These are phyloP conservation scores for Numenius phaeopus DNA, from an alignment of 2,797 vertebrate species.

Conservation along the genomic window DNA sequence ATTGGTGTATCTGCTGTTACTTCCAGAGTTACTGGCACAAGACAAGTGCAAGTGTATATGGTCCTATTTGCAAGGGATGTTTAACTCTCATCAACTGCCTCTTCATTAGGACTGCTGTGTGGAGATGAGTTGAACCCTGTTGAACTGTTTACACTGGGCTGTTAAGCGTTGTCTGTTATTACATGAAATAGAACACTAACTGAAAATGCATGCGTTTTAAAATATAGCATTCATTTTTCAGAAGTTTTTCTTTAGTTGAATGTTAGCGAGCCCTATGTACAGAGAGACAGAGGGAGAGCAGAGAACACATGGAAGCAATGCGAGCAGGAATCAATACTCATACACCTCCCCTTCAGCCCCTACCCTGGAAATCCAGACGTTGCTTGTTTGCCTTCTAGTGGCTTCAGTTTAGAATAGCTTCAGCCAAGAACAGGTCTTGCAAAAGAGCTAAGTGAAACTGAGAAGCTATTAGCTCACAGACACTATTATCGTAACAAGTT, in stretches of 20 bases:
- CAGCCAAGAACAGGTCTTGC: not conserved
- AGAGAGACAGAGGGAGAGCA: not conserved
- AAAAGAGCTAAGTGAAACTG: not conserved
- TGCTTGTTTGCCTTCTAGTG: conserved; percentile 71
- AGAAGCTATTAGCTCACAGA: conserved; percentile 3
- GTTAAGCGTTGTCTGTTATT: not conserved
- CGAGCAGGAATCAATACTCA: not conserved
- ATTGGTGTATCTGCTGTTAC: not conserved
- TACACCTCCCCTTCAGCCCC: not conserved
- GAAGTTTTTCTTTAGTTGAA: not conserved
- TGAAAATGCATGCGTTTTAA: not conserved
- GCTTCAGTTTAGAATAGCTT: conserved; percentile 48
- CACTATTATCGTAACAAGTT: not conserved
- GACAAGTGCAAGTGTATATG: not conserved
- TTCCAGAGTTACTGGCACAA: not conserved
- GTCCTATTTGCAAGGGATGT: not conserved
- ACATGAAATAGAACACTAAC: not conserved
- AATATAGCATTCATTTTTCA: not conserved
- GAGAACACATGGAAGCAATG: not conserved
- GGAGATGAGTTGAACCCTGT: not conserved
- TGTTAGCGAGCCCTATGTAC: not conserved
- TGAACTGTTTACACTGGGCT: not conserved
- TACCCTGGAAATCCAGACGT: not conserved
- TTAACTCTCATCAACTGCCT: not conserved
- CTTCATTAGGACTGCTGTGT: accelerated